These are phyloP conservation scores for Calycopis cecrops DNA, from an alignment of 1,140 invertebrate species.

Conservation along the genomic window DNA sequence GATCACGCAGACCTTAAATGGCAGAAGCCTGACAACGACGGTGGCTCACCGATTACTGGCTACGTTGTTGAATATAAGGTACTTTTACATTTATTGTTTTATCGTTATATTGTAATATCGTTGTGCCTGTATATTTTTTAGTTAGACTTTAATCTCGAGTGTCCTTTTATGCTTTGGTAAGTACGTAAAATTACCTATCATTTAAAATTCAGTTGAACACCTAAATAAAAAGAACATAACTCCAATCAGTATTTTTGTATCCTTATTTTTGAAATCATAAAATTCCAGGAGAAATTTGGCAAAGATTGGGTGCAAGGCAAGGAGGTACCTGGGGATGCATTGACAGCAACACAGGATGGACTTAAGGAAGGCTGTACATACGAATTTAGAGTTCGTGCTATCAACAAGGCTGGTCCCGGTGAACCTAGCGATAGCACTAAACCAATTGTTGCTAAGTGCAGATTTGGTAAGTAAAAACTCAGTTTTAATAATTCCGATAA, in stretches of 20 bases:
- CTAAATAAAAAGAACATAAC: no score
- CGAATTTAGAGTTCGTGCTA: constrained; percentile 96
- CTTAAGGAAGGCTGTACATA: constrained; percentile 97
- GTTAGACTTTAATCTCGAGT: constrained; percentile 1
- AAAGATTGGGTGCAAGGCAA: constrained; percentile 91
- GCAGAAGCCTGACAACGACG: constrained; percentile 92
- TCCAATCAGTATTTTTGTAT: no score
- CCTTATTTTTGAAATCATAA: no score
- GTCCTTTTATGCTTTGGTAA: background rate
- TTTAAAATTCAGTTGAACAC: no score
- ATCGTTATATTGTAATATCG: no score
- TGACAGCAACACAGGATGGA: constrained; percentile 87
- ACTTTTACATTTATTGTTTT: constrained; percentile 7
- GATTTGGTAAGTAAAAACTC: constrained; percentile 78
- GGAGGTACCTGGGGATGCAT: constrained; percentile 85
- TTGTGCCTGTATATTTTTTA: no score
- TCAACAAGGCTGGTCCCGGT: constrained; percentile 96
- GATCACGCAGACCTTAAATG: constrained; percentile 96
- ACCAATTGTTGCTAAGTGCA: constrained; percentile 95
- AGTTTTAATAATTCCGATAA: constrained; percentile 8
- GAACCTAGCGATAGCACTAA: constrained; percentile 96
- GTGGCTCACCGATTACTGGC: constrained; percentile 94
- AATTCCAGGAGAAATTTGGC: constrained; percentile 86
- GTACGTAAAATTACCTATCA: no score
- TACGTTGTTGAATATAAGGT: constrained; percentile 94